Evolutionary conservation across 1,140 invertebrate genomes (phyloP).

Genomic region (Vanessa atalanta): DNA sequence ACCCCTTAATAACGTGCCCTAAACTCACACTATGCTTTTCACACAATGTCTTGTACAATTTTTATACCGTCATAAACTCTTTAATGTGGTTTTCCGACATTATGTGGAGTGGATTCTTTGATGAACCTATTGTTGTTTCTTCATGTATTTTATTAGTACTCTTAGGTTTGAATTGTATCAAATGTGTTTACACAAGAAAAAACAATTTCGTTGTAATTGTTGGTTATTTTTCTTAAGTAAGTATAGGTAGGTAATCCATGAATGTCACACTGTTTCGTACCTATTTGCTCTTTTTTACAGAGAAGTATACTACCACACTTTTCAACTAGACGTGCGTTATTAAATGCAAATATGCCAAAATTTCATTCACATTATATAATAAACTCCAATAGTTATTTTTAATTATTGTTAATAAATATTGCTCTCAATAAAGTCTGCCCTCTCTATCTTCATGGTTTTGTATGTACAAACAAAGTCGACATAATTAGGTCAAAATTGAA

Average conservation of each 20-base stretch:
- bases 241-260: too few species aligned
- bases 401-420: too few species aligned
- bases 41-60: slow-evolving; percentile 7
- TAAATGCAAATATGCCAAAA: too few species aligned
- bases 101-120: slow-evolving; percentile 1
- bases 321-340: too few species aligned
- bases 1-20: not conserved
- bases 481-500: slow-evolving; percentile 1
- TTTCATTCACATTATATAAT: too few species aligned
- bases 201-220: not conserved
- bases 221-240: too few species aligned
- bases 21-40: not conserved
- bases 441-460: too few species aligned
- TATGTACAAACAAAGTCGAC: not conserved
- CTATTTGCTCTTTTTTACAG: too few species aligned
- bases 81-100: slow-evolving; percentile 7
- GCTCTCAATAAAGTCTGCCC: too few species aligned
- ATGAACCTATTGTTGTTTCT: not conserved
- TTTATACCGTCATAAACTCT: slow-evolving; percentile 7
- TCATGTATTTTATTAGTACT: not conserved
- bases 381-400: too few species aligned
- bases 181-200: not conserved
- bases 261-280: too few species aligned
- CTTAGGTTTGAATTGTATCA: not conserved
- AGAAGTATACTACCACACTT: too few species aligned